Base-by-base conservation (phyloP, 2,888 invertebrate species). In the Xylophagus ater region DNA sequence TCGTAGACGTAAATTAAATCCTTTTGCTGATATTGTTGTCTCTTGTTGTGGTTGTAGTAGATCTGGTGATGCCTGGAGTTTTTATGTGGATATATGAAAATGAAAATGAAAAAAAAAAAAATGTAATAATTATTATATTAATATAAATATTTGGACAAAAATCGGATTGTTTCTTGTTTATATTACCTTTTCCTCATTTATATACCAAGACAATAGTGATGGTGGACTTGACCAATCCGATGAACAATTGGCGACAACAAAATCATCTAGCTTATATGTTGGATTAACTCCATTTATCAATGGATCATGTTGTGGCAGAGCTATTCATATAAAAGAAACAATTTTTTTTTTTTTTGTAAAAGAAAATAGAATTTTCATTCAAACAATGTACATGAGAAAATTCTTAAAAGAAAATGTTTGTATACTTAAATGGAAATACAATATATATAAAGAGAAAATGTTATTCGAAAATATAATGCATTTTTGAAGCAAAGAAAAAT, bases 291-390 rank as follows among this genome's bases (percentile, higher is more conserved):
- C 59, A 50, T 55, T 57, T 42, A 62, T 62, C 6, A 56, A 48
- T 9, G 62, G 62, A 53, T 61, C 59, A 40, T 55, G 57, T 37
- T 59, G 58, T 1, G 62, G 61, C 20, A 62, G 41, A 5, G 60
- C 62, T 62, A 41, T 4, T 45, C 36, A 24, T 21, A 43, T 18
- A 38, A 38, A 35, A 35, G 35, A 34, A 40, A 32, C n/a, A n/a
- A n/a, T n/a, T n/a, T n/a, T n/a, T n/a, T n/a, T n/a, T n/a, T n/a
- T n/a, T n/a, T n/a, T n/a, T n/a, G n/a, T n/a, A n/a, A n/a, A n/a
- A n/a, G n/a, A n/a, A n/a, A n/a, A n/a, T n/a, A n/a, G n/a, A n/a
- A n/a, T n/a, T n/a, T n/a, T n/a, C n/a, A n/a, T n/a, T n/a, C n/a
- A n/a, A n/a, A n/a, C n/a, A n/a, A n/a, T n/a, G n/a, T n/a, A n/a